phyloP scores from a whole-genome alignment of 2,797 vertebrate genomes.

The Arctocebus calabarensis region DNA sequence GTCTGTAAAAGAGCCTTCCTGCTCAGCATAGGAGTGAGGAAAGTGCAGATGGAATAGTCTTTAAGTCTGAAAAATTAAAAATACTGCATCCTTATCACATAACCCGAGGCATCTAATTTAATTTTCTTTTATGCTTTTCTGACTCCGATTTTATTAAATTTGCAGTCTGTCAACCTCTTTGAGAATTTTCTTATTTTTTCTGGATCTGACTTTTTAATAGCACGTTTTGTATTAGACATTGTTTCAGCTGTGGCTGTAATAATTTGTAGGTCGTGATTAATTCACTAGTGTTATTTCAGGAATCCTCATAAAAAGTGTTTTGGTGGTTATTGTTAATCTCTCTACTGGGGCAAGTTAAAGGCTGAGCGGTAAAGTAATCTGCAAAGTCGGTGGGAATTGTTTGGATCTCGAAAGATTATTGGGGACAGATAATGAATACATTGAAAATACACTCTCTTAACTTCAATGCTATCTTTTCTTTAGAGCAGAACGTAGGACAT shows the following conservation, averaged over 20 bases:
- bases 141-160: slow-evolving; percentile 73
- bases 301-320: slow-evolving; percentile 57
- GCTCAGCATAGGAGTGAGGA: neutral
- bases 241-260: slow-evolving; percentile 59
- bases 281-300: slow-evolving; percentile 55
- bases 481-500: neutral
- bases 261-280: slow-evolving; percentile 62
- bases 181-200: slow-evolving; percentile 72
- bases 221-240: slow-evolving; percentile 21
- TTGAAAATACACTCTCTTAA: neutral
- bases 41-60: slow-evolving; percentile 28
- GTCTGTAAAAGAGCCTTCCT: slow-evolving; percentile 20
- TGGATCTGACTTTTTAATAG: slow-evolving; percentile 65
- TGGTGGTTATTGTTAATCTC: slow-evolving; percentile 52
- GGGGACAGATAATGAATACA: neutral
- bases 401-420: neutral
- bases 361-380: slow-evolving; percentile 42
- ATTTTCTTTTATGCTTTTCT: slow-evolving; percentile 74
- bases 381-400: neutral
- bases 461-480: neutral
- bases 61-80: slow-evolving; percentile 67
- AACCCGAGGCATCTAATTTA: slow-evolving; percentile 68
- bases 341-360: slow-evolving; percentile 63
- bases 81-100: slow-evolving; percentile 65
- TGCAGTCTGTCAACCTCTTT: slow-evolving; percentile 63